Evolutionary conservation across 2,888 invertebrate species (phyloP).

Genomic region (Nomada fucata): DNA sequence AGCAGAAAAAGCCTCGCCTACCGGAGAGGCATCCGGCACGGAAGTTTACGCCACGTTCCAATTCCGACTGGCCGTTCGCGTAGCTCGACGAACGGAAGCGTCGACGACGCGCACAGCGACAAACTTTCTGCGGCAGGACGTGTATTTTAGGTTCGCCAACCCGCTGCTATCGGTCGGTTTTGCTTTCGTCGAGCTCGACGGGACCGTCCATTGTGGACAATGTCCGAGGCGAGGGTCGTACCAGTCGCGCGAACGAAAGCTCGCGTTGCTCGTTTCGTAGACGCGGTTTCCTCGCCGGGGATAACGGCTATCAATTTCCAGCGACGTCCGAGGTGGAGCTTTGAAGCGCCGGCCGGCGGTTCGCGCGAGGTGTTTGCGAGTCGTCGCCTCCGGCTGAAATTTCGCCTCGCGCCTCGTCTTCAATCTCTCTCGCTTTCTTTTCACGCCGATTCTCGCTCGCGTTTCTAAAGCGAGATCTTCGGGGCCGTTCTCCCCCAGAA

Average conservation of each 20-base stretch:
- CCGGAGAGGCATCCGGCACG: too few relatives aligned
- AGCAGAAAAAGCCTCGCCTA: too few relatives aligned
- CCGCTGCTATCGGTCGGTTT: background rate
- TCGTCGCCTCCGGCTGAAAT: constrained; percentile 32
- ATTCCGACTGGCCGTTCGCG: background rate
- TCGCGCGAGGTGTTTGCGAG: constrained; percentile 42
- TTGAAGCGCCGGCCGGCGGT: constrained; percentile 18
- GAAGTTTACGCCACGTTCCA: background rate
- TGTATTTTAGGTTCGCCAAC: constrained; percentile 28
- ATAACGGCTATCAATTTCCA: constrained; percentile 40
- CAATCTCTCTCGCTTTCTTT: constrained; percentile 37
- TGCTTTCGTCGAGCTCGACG: too few relatives aligned
- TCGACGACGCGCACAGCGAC: background rate
- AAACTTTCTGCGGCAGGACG: constrained; percentile 27
- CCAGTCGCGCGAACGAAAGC: constrained; percentile 13
- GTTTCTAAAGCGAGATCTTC: background rate
- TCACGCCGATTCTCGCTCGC: background rate
- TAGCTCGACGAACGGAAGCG: background rate
- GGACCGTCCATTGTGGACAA: too few relatives aligned
- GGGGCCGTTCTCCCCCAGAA: background rate
- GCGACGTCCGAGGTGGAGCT: constrained; percentile 12
- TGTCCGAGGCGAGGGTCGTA: too few relatives aligned
- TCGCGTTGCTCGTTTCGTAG: background rate
- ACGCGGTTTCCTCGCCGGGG: too few relatives aligned
- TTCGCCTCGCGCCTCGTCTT: constrained; percentile 12